Evolutionary conservation across 2,797 vertebrate species (phyloP), one percentile per base, ranked within the genome.

Genomic region (Aphelocoma californica): DNA sequence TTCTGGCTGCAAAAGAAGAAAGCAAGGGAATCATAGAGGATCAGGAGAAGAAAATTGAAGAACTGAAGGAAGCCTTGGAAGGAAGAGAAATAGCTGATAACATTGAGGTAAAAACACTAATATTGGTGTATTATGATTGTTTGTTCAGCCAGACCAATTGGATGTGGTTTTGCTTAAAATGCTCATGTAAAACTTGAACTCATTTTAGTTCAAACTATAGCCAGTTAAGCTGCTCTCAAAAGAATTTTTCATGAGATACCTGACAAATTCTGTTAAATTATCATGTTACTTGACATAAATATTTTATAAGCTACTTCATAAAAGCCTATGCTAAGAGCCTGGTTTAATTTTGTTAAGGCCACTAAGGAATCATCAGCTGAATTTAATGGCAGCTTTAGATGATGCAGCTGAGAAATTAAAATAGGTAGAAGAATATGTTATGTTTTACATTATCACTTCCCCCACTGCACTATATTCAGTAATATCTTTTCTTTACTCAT

Each of bases 51-150:
- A 98, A 99, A 86, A 98, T 99, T 73, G 97, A 98, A 95, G 98
- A 98, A 31, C 95, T 99, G 65, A 98, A 96, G 91, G 98, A 99
- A 97, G 75, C 95, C 28, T 92, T 98, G 44, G 98, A 98, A 20
- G 98, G 98, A 92, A 98, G 95, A 40, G 91, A 97, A 60, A 96
- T 98, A 42, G 99, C 99, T 25, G 98, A 99, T 92, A 98, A 97
- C 50, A 98, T 99, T 58, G 99, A 99, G 98, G 99, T 99, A 94
- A 84, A 96, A 81, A 32, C 36, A 73, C 45, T 38, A 20, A 21
- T 18, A 18, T 57, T 87, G 38, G 6, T 72, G 3, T 75, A 17
- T 80, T 82, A 26, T 50, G 38, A 47, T 81, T 92, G 51, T 71
- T 88, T 85, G 48, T 70, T 90, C 70, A 80, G 60, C 38, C 12